phyloP scores from a whole-genome alignment of 2,888 invertebrate species.

The Strigamia crassipes region DNA sequence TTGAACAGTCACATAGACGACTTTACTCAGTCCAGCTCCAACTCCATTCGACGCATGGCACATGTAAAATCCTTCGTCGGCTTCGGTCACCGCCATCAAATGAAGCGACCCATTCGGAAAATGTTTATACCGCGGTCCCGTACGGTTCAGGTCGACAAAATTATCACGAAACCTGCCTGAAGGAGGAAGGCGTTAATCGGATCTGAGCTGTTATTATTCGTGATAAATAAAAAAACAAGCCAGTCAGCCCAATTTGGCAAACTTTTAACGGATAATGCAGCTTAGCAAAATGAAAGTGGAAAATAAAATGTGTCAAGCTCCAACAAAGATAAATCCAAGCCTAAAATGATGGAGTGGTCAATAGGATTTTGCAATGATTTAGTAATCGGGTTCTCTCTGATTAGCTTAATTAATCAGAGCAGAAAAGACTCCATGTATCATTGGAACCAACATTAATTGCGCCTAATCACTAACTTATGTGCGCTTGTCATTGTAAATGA shows the following conservation, averaged over 20 bases:
- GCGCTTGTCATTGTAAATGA: neutral
- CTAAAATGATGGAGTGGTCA: conserved; percentile 36
- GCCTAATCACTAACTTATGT: conserved; percentile 12
- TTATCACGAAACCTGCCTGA: conserved; percentile 45
- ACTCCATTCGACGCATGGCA: conserved; percentile 58
- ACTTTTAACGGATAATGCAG: neutral
- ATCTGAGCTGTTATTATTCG: neutral
- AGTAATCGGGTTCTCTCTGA: neutral
- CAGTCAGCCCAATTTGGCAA: neutral
- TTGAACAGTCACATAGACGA: conserved; percentile 57
- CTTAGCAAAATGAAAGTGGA: neutral
- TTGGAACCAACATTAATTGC: conserved; percentile 19
- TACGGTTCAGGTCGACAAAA: conserved; percentile 43
- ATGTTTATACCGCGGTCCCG: conserved; percentile 42
- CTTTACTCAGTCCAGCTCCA: conserved; percentile 57
- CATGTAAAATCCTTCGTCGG: conserved; percentile 51
- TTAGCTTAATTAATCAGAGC: conserved; percentile 31
- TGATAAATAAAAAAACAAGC: conserved; percentile 39
- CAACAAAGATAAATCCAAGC: conserved; percentile 25
- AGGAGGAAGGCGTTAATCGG: conserved; percentile 46
- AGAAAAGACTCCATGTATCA: conserved; percentile 19
- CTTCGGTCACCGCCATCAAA: conserved; percentile 32
- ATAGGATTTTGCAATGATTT: conserved; percentile 28
- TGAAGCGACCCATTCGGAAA: conserved; percentile 47
- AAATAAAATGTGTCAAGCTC: conserved; percentile 7